Evolutionary conservation across 2,888 invertebrate species (phyloP), one percentile per base, ranked within the genome.

Genomic region (Cylindroiulus punctatus): DNA sequence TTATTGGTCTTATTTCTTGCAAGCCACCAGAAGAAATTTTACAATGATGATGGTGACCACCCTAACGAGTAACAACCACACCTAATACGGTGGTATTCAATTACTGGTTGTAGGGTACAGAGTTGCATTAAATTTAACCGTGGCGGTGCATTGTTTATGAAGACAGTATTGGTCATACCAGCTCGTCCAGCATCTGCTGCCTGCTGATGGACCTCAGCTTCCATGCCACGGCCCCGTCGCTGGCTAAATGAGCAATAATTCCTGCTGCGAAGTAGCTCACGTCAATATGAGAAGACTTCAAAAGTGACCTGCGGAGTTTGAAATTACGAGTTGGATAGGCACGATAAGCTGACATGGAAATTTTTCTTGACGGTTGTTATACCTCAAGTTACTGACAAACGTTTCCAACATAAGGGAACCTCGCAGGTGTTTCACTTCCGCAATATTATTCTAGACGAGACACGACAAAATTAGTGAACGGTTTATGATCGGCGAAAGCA

Each of bases 191-290:
- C 89, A 93, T 91, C 81, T 91, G 90, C 4, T 90, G 88, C 44
- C 90, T 88, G 4, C 88, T 88, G 26, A 90, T 88, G 30, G 89
- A 89, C 88, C 88, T 88, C 88, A 91, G 90, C 57, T 90, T 90
- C 94, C 94, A 94, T 19, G 91, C 90, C 32, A 90, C 91, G 0
- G 91, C 91, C 0, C 93, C 93, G 88, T 94, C 94, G 88, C 93
- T 93, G 30, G 93, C 92, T 86, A 95, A 90, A 90, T 95, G 94
- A 14, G 94, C 94, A n/a, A 94, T 92, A 87, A 94, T 94, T 3
- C 94, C 94, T 26, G 94, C 94, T 19, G 95, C 94, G 90, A 95
- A 95, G 90, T 95, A 95, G 89, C 94, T 93, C 17, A 94, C 93
- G 88, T 94, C 94, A 87, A 95, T 94, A 89, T 94, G 93, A 84